Evolutionary conservation across 2,797 vertebrate genomes (phyloP), one percentile per base, ranked within the genome.

Genomic region (Chrosomus eos): DNA sequence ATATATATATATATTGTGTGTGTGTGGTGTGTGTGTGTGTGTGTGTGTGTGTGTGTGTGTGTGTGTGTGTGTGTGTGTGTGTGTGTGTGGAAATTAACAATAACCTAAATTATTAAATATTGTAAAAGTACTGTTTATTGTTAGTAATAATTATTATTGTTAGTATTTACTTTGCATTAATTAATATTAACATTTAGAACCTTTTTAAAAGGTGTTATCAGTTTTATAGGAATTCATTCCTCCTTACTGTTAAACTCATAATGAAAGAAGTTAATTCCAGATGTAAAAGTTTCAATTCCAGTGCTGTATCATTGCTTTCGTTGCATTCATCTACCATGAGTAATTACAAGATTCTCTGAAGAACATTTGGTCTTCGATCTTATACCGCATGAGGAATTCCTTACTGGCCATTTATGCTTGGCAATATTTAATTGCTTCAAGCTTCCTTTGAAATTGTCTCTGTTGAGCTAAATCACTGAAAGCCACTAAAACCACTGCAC

Each of bases 371-470:
- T 82, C 31, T 66, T 83, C 60, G 33, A 67, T 66, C 33, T 51
- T 38, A 31, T 36, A 4, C 3, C 1, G n/a, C 21, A 55, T 85
- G 38, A 66, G 45, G 31, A 73, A 71, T 73, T 26, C 70, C 55
- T 82, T 26, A 33, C 60, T 26, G 26, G 33, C 51, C 68, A 23
- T 78, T 70, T 78, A 43, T 64, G 60, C 67, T 58, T 68, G 66
- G 9, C 64, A 28, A 70, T 71, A 55, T 55, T 81, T 40, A 38
- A 71, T 81, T 71, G 66, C 40, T 74, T 74, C 31, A 51, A 31
- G 55, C 60, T 40, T 74, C n/a, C 55, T 67, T 67, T 75, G 28
- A 64, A 64, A 64, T 74, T 62, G 28, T 83, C 43, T 66, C 43
- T 75, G 58, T n/a, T 76, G 72, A 76, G 33, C 3, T 16, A 31